Evolutionary conservation across 2,797 vertebrate genomes (phyloP).

Genomic region (Hoplostethus mediterraneus): DNA sequence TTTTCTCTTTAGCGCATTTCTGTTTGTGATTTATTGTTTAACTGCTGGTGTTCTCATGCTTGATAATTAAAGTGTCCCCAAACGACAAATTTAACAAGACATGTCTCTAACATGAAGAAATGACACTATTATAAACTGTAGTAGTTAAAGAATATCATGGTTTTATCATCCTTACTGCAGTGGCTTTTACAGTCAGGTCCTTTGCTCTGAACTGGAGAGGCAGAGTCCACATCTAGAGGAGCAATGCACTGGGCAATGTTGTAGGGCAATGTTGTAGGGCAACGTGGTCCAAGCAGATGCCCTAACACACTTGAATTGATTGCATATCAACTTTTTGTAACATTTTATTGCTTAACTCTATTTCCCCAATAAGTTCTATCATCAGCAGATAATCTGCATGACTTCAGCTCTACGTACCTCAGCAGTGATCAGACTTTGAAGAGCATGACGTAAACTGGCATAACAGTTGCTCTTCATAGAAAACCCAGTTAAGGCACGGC

Average conservation of each 20-base stretch:
- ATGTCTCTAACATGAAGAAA: slow-evolving; percentile 15
- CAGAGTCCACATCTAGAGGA: not conserved
- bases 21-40: not conserved
- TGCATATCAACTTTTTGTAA: slow-evolving; percentile 9
- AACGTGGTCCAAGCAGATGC: too few relatives aligned
- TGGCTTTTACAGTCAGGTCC: not conserved
- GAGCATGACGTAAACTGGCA: too few relatives aligned
- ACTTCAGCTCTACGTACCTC: too few relatives aligned
- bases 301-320: slow-evolving; percentile 2
- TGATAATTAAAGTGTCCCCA: not conserved
- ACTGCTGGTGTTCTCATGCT: not conserved
- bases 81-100: not conserved
- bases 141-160: not conserved
- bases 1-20: not conserved
- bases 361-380: too few relatives aligned
- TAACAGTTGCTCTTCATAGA: too few relatives aligned
- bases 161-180: not conserved
- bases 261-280: too few relatives aligned
- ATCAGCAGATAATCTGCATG: too few relatives aligned
- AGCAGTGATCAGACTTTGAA: too few relatives aligned
- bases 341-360: not conserved
- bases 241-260: too few relatives aligned
- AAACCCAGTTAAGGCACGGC: too few relatives aligned
- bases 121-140: not conserved
- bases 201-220: not conserved